These are phyloP conservation scores for Carassius auratus DNA, from an alignment of 2,113 vertebrate species.

Conservation along the genomic window DNA sequence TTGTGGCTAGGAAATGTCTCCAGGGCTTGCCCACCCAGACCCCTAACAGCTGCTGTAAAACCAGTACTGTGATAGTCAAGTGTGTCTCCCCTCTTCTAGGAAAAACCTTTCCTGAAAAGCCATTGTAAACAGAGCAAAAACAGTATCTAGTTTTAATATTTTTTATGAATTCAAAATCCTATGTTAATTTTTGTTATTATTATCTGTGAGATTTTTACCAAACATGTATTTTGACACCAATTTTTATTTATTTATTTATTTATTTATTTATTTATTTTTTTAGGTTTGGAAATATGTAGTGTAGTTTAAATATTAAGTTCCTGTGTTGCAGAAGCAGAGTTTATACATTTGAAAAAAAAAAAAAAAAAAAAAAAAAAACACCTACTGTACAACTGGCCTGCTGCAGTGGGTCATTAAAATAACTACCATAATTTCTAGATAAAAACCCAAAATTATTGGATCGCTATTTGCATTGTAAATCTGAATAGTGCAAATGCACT, in stretches of 20 bases:
- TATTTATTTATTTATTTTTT: neutral
- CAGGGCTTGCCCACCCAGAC: conserved; percentile 44
- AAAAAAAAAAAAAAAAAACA: neutral
- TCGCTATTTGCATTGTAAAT: neutral
- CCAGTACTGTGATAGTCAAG: conserved; percentile 30
- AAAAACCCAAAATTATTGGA: neutral
- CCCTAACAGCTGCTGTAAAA: conserved; percentile 52
- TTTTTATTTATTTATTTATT: neutral
- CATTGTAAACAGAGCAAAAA: neutral
- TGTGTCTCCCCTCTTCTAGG: conserved; percentile 31
- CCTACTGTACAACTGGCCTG: neutral
- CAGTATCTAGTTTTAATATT: neutral
- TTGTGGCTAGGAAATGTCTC: conserved; percentile 52
- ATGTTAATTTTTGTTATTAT: neutral
- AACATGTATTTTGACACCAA: too few species aligned
- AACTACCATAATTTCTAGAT: neutral
- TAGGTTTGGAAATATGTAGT: neutral
- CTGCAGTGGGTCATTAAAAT: neutral
- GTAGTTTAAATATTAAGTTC: neutral
- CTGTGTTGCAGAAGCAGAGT: neutral
- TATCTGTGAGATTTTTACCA: neutral
- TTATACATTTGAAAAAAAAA: neutral
- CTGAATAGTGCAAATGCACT: neutral
- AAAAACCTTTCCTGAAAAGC: conserved; percentile 23
- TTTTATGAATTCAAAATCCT: neutral